phyloP scores from a whole-genome alignment of 2,113 vertebrate species.

The Mormyrus lacerda region DNA sequence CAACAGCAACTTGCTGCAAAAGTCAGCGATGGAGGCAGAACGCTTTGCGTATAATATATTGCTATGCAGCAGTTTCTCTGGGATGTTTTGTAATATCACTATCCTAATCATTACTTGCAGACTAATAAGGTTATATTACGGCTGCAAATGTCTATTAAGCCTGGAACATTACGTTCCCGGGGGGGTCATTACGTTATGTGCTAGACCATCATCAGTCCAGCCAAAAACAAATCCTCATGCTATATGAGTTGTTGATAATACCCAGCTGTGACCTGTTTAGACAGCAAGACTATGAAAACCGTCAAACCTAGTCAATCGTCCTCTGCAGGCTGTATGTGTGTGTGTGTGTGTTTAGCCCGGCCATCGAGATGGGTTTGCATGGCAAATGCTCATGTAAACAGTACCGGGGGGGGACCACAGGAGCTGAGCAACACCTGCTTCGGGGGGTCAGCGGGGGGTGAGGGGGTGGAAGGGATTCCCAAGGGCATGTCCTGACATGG shows the following conservation, averaged over 20 bases:
- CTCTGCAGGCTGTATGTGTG: neutral
- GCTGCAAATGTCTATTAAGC: neutral
- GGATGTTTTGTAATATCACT: neutral
- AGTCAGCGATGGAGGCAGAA: neutral
- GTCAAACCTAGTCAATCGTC: neutral
- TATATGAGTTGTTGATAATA: neutral
- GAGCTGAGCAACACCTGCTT: neutral
- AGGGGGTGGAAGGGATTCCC: neutral
- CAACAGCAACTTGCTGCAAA: neutral
- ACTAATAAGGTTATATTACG: neutral
- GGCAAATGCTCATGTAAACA: constrained; percentile 25
- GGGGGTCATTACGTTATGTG: neutral
- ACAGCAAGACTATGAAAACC: neutral
- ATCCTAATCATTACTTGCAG: neutral
- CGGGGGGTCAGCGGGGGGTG: neutral
- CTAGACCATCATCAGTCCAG: neutral
- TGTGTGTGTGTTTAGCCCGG: neutral
- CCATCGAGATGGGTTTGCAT: constrained; percentile 6
- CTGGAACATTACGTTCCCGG: neutral
- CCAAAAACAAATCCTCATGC: neutral
- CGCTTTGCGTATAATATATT: neutral
- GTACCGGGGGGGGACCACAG: neutral
- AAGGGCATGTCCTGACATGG: neutral
- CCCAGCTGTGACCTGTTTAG: neutral
- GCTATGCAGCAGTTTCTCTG: neutral